phyloP scores from a whole-genome alignment of 2,113 vertebrate genomes.

The Vidua chalybeata region DNA sequence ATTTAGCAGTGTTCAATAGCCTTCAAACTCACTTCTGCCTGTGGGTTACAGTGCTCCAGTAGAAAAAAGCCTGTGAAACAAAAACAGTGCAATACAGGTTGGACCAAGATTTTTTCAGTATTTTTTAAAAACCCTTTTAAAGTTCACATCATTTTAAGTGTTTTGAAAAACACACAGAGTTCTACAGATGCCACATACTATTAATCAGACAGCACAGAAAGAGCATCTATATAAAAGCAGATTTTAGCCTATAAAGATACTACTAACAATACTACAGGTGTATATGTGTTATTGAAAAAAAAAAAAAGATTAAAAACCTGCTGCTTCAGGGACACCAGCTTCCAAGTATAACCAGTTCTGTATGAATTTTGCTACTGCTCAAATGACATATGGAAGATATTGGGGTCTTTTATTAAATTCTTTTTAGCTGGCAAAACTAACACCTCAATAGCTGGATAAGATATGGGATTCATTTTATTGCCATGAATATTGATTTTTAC shows the following conservation, averaged over 20 bases:
- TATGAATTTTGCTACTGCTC: background rate
- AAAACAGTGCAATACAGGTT: background rate
- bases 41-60: background rate
- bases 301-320: background rate
- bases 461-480: background rate
- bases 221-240: background rate
- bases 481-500: background rate
- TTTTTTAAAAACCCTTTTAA: background rate
- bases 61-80: background rate
- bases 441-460: background rate
- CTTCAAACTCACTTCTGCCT: slow-evolving; percentile 37
- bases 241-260: background rate
- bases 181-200: background rate
- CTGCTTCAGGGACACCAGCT: background rate
- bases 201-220: background rate
- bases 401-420: background rate
- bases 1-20: slow-evolving; percentile 39
- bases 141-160: background rate
- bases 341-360: background rate
- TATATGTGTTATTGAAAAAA: background rate
- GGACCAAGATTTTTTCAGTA: background rate
- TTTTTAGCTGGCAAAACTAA: background rate
- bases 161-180: background rate
- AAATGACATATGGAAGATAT: background rate
- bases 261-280: background rate